Conservation (phyloP, 2,888 invertebrate species). For the Pachliopta kotzebuea region DNA sequence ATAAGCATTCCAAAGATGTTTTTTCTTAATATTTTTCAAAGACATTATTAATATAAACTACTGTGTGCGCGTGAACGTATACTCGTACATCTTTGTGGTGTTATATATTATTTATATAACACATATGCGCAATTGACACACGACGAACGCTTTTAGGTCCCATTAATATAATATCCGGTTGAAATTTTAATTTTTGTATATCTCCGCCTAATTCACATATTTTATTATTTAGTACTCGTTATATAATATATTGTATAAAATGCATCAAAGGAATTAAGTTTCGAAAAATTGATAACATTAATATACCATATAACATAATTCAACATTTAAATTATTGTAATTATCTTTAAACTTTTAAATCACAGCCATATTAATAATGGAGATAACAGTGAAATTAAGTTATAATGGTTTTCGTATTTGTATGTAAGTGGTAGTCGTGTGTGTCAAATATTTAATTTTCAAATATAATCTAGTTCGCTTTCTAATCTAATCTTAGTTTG, state of each 20-base stretch:
- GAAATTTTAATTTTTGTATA: not conserved
- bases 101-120: constrained; percentile 2
- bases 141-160: constrained; percentile 5
- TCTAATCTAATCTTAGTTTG: constrained; percentile 51
- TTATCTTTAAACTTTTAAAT: no score
- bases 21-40: constrained; percentile 45
- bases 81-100: constrained; percentile 1
- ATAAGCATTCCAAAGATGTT: constrained; percentile 72
- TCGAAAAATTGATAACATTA: no score
- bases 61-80: constrained; percentile 23
- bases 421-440: constrained; percentile 18
- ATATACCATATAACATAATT: no score
- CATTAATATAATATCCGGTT: not conserved
- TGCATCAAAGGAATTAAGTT: no score
- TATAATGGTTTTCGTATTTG: no score
- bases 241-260: no score
- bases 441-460: constrained; percentile 35
- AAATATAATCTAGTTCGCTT: constrained; percentile 42
- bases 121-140: not conserved
- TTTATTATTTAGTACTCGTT: not conserved
- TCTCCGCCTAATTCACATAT: not conserved
- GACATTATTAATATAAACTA: constrained; percentile 48
- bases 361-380: no score
- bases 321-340: no score
- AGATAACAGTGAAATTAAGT: no score